Evolutionary conservation across 2,888 invertebrate species (phyloP), one percentile per base, ranked within the genome.

Genomic region (Prenolepis imparis): DNA sequence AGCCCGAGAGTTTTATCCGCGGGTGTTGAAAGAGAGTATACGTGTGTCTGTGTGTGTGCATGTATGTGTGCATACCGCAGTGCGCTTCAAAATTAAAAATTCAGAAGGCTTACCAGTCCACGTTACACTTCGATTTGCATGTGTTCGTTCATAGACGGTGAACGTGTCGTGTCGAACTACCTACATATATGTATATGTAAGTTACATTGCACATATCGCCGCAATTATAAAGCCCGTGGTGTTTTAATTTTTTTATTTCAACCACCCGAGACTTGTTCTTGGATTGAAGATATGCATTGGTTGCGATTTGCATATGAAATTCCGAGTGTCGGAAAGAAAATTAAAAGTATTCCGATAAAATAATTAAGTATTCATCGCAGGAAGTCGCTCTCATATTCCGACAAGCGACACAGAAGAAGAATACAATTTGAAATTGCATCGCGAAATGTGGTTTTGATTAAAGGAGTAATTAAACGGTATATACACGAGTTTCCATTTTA

Each of bases 71-170:
- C 70, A 70, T 78, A 70, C 44, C 44, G 78, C 70, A 78, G 70
- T 70, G 44, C 44, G 68, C 59, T 24, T 57, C 44, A 36, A 44
- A 70, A 70, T 78, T 70, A 78, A 78, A 78, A 68, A 78, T 78
- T 78, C 59, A 78, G 36, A 44, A 70, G 44, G 2, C 32, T 68
- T 68, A 57, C 67, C 48, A 36, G 64, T 52, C 64, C 64, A 63
- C 3, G 36, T 15, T 4, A 3, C 24, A 15, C 44, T 36, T 41
- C 21, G n/a, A 24, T 5, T 12, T n/a, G 4, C 64, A 28, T 28
- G 66, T 67, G 41, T 57, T 44, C 57, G 68, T 57, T 67, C 66
- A 39, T 21, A 18, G 41, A 39, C 39, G 41, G 24, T 11, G 44
- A 32, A 78, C 57, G 67, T 68, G 77, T 41, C 41, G n/a, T 68